Evolutionary conservation across 2,888 invertebrate species (phyloP).

Genomic region (Tholera decimalis): DNA sequence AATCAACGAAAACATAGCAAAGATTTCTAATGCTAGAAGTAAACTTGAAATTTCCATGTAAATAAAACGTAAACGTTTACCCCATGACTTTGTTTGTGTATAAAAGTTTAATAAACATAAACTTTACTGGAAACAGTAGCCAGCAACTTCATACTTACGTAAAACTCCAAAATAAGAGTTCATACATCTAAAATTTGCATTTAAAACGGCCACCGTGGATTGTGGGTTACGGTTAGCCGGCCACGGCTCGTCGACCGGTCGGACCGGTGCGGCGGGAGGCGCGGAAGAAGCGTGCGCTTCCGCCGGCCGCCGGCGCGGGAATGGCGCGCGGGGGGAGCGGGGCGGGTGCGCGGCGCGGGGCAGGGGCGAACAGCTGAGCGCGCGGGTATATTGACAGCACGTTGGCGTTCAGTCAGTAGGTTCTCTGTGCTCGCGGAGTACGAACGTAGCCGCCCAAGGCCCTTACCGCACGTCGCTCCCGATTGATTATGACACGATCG

Average conservation of each 20-base stretch:
- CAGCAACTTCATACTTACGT: conserved; percentile 51
- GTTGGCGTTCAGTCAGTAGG: conserved; percentile 91
- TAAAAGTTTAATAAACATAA: conserved; percentile 57
- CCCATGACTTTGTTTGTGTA: conserved; percentile 33
- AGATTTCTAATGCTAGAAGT: not conserved
- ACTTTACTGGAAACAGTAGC: conserved; percentile 44
- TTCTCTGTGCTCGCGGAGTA: conserved; percentile 88
- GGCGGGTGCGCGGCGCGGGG: conserved; percentile 81
- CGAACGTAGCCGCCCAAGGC: conserved; percentile 85
- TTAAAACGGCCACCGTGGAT: conserved; percentile 67
- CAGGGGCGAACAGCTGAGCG: conserved; percentile 92
- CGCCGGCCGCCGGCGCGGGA: conserved; percentile 67
- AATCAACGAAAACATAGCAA: not conserved
- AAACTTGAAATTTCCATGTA: conserved; percentile 9
- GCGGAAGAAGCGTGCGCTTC: conserved; percentile 58
- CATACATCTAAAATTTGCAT: conserved; percentile 71
- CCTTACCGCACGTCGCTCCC: conserved; percentile 70
- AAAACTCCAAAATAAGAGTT: conserved; percentile 61
- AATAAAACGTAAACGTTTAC: conserved; percentile 40
- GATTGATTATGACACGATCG: conserved; percentile 87
- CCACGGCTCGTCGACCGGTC: conserved; percentile 63
- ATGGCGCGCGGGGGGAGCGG: conserved; percentile 77
- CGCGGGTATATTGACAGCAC: conserved; percentile 92
- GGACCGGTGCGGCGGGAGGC: conserved; percentile 48
- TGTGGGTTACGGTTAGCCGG: conserved; percentile 70